Evolutionary conservation across 2,113 vertebrate species (phyloP).

Genomic region (Ictalurus punctatus): DNA sequence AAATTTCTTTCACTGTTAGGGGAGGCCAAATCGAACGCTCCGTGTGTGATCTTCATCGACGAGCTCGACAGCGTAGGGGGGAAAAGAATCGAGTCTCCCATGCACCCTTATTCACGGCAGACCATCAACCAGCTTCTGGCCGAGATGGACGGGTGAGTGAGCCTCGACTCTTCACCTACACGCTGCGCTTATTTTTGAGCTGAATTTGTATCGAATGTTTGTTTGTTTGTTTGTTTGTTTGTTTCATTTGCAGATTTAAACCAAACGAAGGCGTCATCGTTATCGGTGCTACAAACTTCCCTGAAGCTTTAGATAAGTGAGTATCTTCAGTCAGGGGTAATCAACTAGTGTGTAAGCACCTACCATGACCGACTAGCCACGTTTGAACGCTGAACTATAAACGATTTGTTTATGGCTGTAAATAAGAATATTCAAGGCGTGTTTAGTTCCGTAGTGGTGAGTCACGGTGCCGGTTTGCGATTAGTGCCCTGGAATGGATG

Average conservation of each 20-base stretch:
- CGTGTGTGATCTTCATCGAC: slow-evolving; percentile 98
- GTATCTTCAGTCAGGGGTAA: slow-evolving; percentile 54
- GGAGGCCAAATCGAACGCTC: slow-evolving; percentile 93
- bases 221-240: too few species aligned
- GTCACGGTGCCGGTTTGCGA: too few species aligned
- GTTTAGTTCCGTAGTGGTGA: background rate
- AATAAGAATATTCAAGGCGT: background rate
- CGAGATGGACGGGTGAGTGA: slow-evolving; percentile 90
- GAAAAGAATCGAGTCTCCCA: slow-evolving; percentile 96
- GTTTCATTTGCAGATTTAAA: slow-evolving; percentile 82
- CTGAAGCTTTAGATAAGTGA: slow-evolving; percentile 96
- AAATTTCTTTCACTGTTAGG: slow-evolving; percentile 64
- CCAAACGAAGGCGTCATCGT: slow-evolving; percentile 97
- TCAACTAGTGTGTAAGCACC: background rate
- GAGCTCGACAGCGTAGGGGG: slow-evolving; percentile 97
- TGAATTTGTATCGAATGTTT: background rate
- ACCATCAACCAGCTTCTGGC: slow-evolving; percentile 98
- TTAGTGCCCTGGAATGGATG: too few species aligned
- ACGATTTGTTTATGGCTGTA: too few species aligned
- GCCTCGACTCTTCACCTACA: background rate
- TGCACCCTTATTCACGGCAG: slow-evolving; percentile 98
- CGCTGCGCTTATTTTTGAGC: background rate
- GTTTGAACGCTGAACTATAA: background rate
- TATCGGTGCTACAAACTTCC: slow-evolving; percentile 97
- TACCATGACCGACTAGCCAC: background rate